Base-by-base conservation (phyloP, 2,797 vertebrate genomes). In the Danio choprae region DNA sequence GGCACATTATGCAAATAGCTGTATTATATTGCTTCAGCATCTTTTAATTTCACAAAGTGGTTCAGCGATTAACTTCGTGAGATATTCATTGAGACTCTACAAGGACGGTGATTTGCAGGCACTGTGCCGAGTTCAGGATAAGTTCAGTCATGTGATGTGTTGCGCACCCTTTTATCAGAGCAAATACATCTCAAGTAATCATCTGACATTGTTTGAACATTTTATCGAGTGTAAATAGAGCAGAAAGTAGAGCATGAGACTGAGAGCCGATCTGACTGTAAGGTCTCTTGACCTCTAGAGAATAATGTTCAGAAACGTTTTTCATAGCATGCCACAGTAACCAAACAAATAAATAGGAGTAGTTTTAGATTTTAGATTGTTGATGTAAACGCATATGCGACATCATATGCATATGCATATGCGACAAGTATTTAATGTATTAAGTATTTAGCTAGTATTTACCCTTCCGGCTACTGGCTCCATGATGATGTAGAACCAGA, bases 11-110 rank as follows among this genome's bases (percentile, higher is more conserved):
- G 79, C 64, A 89, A 87, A 90, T 89, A 72, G 43, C 58, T 70
- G 87, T 72, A 89, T 88, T 88, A 83, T 40, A 84, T 89, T 86
- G 85, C 81, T 73, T 82, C 74, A 60, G 84, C 85, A 79, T 87
- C 70, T 87, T 83, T 84, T 79, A 44, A 80, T 84, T 73, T 56
- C 74, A 67, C 50, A 71, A 71, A 86, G 89, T 84, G 50, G 18
- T 78, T 60, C 9, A 6, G 6, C 36, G 73, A 67, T 81, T 60
- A 64, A 76, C 73, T 65, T 41, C 50, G 41, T 68, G 58, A 58
- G 72, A 70, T 74, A 63, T 77, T 65, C 55, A 46, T 83, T 76
- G 48, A 74, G 70, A 53, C 63, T 48, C 22, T 58, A 56, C 44
- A 63, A 68, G 79, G 11, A 43, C 51, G 13, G 64, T 15, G 22